A percentile compares a stretch with the other conserved stretches of the same genome.
These are phyloP conservation scores for Marisa cornuarietis DNA, from an alignment of 1,140 invertebrate genomes.

Conservation along the genomic window DNA sequence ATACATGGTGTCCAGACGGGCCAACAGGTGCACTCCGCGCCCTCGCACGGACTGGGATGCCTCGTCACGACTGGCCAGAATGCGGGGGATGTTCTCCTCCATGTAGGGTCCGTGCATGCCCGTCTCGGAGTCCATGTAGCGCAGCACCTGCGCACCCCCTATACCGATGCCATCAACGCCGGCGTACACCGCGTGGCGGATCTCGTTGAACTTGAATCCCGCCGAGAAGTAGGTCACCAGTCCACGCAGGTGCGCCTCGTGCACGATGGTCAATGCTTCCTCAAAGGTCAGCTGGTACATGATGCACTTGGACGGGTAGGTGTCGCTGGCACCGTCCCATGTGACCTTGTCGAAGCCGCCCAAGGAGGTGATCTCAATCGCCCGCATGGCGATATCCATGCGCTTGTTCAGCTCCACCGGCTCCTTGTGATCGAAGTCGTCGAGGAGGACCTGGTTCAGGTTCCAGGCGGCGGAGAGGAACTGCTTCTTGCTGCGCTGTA, in stretches of 20 bases:
- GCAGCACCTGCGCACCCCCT: slow-evolving; percentile 42
- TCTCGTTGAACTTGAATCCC: slow-evolving; percentile 49
- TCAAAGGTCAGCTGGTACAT: slow-evolving; percentile 49
- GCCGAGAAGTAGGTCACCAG: slow-evolving; percentile 48
- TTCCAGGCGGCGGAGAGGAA: slow-evolving; percentile 49
- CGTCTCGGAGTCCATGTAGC: slow-evolving; percentile 44
- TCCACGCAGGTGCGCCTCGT: slow-evolving; percentile 45
- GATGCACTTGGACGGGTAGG: slow-evolving; percentile 48
- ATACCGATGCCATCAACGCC: slow-evolving; percentile 49
- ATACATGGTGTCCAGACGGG: slow-evolving; percentile 46
- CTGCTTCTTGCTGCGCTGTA: slow-evolving; percentile 40
- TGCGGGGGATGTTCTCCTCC: slow-evolving; percentile 49
- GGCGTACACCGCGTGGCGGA: slow-evolving; percentile 45
- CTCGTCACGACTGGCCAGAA: slow-evolving; percentile 37
- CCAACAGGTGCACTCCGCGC: slow-evolving; percentile 38
- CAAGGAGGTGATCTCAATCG: slow-evolving; percentile 42
- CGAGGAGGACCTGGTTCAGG: slow-evolving; percentile 40
- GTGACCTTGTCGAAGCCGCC: slow-evolving; percentile 49
- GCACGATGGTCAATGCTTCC: slow-evolving; percentile 45
- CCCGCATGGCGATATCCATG: slow-evolving; percentile 43
- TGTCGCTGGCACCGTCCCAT: slow-evolving; percentile 46
- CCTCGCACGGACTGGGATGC: slow-evolving; percentile 39
- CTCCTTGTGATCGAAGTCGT: slow-evolving; percentile 37
- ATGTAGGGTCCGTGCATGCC: slow-evolving; percentile 50
- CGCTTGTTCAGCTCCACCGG: slow-evolving; percentile 25